Evolutionary conservation across 2,113 vertebrate genomes (phyloP).

Genomic region (Mungos mungo): DNA sequence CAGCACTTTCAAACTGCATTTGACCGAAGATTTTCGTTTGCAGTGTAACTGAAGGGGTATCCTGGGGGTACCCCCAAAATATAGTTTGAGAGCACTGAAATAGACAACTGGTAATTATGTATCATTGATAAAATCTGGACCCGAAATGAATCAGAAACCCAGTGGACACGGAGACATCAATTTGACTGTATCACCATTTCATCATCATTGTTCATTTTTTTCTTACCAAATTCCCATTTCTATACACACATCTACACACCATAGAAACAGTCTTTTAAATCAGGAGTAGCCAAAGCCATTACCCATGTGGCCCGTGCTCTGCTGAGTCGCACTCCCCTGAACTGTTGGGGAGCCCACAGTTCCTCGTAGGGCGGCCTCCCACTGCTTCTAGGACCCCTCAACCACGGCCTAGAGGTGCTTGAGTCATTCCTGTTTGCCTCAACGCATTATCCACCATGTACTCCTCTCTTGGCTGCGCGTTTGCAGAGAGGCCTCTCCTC

Average conservation of each 20-base stretch:
- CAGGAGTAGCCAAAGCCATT: neutral
- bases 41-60: neutral
- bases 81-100: neutral
- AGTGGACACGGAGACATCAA: neutral
- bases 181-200: neutral
- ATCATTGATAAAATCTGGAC: slow-evolving; percentile 1
- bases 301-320: neutral
- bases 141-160: neutral
- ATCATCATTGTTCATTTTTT: neutral
- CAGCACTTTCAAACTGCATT: neutral
- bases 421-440: neutral
- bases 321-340: neutral
- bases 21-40: neutral
- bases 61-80: neutral
- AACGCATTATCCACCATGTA: neutral
- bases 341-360: neutral
- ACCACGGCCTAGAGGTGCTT: neutral
- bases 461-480: neutral
- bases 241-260: neutral
- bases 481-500: neutral
- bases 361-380: neutral
- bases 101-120: neutral
- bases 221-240: neutral
- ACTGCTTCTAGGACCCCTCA: neutral
- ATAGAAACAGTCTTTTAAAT: neutral